phyloP scores from a whole-genome alignment of 2,113 vertebrate species.

The Lipophrys pholis region DNA sequence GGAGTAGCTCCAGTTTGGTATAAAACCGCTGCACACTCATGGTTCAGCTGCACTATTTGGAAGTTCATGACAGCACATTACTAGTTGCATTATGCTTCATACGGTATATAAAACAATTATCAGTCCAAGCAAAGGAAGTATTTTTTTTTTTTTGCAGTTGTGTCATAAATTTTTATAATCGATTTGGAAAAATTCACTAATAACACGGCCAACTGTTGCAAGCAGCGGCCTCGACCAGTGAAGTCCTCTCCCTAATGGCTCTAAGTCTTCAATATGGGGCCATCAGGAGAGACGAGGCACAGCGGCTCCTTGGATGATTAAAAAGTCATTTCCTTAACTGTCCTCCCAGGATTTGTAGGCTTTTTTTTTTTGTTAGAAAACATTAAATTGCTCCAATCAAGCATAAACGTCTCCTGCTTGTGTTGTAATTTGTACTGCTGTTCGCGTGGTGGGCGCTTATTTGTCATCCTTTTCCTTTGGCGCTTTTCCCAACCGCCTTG shows the following conservation, averaged over 20 bases:
- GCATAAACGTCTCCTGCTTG: conserved; percentile 88
- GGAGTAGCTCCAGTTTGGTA: neutral
- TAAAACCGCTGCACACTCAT: no score
- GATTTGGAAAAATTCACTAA: no score
- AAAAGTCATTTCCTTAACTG: conserved; percentile 99
- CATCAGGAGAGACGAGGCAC: conserved; percentile 88
- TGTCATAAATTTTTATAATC: no score
- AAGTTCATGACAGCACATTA: no score
- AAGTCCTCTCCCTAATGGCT: conserved; percentile 81
- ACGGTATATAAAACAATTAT: no score
- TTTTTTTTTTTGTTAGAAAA: conserved; percentile 86
- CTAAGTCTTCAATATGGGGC: conserved; percentile 86
- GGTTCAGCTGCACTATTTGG: no score
- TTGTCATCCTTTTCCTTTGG: conserved; percentile 91
- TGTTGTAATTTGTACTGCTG: conserved; percentile 88
- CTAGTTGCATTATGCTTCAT: no score
- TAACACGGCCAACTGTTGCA: no score
- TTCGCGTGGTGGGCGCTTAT: conserved; percentile 85
- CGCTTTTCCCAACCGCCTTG: conserved; percentile 84
- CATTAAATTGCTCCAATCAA: conserved; percentile 97
- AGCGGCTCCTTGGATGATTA: conserved; percentile 92
- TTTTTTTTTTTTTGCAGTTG: no score
- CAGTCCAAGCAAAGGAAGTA: no score
- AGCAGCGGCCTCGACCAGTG: conserved; percentile 23
- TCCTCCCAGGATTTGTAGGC: conserved; percentile 90